Evolutionary conservation across 2,888 invertebrate species (phyloP).

Genomic region (Petrophora chlorosata): DNA sequence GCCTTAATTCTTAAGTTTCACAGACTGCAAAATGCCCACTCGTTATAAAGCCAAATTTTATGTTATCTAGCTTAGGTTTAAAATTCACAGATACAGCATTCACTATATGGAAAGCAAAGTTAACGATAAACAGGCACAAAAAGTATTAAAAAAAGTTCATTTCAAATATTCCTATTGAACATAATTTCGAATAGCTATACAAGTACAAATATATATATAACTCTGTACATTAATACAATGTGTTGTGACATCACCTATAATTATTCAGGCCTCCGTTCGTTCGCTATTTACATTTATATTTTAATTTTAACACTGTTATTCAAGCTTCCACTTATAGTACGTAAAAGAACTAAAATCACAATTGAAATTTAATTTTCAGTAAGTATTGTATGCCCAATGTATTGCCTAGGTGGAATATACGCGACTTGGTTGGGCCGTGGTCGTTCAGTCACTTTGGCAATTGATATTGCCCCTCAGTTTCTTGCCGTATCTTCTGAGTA

Average conservation of each 20-base stretch:
- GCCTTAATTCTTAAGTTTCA: too few species aligned
- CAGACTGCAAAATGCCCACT: constrained; percentile 25
- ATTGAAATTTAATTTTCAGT: constrained; percentile 39
- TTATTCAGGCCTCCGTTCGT: constrained; percentile 74
- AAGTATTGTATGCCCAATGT: constrained; percentile 67
- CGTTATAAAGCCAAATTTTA: constrained; percentile 14
- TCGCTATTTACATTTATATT: constrained; percentile 74
- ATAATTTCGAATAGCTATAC: constrained; percentile 70
- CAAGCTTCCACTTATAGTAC: constrained; percentile 46
- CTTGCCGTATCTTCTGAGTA: too few species aligned
- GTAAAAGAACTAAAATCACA: constrained; percentile 44
- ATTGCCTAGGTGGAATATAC: constrained; percentile 31
- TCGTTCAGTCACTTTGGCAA: neutral
- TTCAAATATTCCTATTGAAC: constrained; percentile 57
- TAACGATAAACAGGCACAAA: constrained; percentile 37
- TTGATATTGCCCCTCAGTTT: neutral
- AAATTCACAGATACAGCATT: constrained; percentile 24
- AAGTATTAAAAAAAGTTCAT: constrained; percentile 57
- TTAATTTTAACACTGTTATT: constrained; percentile 38
- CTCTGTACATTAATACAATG: constrained; percentile 54
- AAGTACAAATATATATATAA: constrained; percentile 66
- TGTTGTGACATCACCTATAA: constrained; percentile 59
- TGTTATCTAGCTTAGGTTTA: constrained; percentile 1
- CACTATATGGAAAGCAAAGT: constrained; percentile 17
- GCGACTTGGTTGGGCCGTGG: constrained; percentile 15